Evolutionary conservation across 2,888 invertebrate species (phyloP).

Genomic region (Diachrysia chrysitis): DNA sequence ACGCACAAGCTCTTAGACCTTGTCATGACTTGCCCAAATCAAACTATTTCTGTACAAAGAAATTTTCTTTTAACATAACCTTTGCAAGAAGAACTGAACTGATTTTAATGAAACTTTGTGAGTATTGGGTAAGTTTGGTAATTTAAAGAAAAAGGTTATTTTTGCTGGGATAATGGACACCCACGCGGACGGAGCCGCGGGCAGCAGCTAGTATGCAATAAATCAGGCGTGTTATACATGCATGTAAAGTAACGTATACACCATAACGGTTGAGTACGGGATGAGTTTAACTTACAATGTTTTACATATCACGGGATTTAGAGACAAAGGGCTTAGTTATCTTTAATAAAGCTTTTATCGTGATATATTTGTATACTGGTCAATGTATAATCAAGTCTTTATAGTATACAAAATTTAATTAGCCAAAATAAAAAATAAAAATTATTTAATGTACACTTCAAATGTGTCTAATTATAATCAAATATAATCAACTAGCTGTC

Average conservation of each 20-base stretch:
- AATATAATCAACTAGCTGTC: too few relatives aligned
- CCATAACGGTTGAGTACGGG: not conserved
- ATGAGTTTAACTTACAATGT: not conserved
- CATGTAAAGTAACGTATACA: not conserved
- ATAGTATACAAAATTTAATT: too few relatives aligned
- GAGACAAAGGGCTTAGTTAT: not conserved
- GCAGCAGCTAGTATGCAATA: not conserved
- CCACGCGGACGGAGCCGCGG: too few relatives aligned
- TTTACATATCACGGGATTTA: not conserved
- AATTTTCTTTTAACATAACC: constrained; percentile 11
- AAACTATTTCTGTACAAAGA: constrained; percentile 4
- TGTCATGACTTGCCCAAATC: constrained; percentile 1
- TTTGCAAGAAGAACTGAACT: too few relatives aligned
- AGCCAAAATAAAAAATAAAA: too few relatives aligned
- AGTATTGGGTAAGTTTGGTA: not conserved
- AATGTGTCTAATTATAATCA: too few relatives aligned
- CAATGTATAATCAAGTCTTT: too few relatives aligned
- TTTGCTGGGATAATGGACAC: too few relatives aligned
- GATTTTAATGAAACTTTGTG: too few relatives aligned
- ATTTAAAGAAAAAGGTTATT: too few relatives aligned
- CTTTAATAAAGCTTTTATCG: not conserved
- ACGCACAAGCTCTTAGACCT: constrained; percentile 6
- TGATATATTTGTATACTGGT: not conserved
- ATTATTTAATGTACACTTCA: too few relatives aligned
- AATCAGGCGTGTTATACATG: not conserved